Percentiles rank a stretch among this genome's conserved stretches.
These are phyloP conservation scores for Poeciliopsis gracilis DNA, from an alignment of 2,797 vertebrate species.

Conservation along the genomic window DNA sequence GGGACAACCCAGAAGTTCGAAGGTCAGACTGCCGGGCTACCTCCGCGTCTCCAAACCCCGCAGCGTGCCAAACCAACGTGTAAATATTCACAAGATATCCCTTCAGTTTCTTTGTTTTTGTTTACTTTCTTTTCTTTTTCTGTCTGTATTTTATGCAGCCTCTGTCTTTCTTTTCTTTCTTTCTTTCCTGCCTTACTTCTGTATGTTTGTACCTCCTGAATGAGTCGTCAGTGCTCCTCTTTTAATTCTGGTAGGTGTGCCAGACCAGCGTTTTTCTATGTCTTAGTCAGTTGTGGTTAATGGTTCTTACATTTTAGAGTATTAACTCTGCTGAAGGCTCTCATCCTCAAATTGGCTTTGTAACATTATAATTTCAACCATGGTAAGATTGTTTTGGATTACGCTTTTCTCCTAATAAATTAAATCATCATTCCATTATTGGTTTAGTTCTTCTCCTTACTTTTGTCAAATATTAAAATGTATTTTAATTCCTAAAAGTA, in stretches of 20 bases:
- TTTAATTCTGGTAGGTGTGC: neutral
- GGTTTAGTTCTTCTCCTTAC: neutral
- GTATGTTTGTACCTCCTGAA: neutral
- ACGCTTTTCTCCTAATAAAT: neutral
- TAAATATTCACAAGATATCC: slow-evolving; percentile 47
- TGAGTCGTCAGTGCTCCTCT: neutral
- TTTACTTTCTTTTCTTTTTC: neutral
- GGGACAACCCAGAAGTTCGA: slow-evolving; percentile 76
- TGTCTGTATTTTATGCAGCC: too few species aligned
- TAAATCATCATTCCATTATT: neutral
- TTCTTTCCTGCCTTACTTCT: neutral
- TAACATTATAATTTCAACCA: neutral
- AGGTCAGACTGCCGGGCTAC: slow-evolving; percentile 79
- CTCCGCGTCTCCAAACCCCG: slow-evolving; percentile 77
- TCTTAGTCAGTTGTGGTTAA: too few species aligned
- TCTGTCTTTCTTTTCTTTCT: neutral
- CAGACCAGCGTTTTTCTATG: too few species aligned
- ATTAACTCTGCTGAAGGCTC: too few species aligned
- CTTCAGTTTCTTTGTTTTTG: neutral
- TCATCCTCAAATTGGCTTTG: neutral
- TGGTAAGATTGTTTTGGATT: neutral
- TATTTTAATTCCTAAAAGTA: neutral
- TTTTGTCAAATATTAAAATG: neutral
- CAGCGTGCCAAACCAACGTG: slow-evolving; percentile 80
- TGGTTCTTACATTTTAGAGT: too few species aligned